Percentiles rank a stretch among this genome's conserved stretches.
Conservation (phyloP, 64 coral and sea anemone species). For the Montipora foliosa region DNA sequence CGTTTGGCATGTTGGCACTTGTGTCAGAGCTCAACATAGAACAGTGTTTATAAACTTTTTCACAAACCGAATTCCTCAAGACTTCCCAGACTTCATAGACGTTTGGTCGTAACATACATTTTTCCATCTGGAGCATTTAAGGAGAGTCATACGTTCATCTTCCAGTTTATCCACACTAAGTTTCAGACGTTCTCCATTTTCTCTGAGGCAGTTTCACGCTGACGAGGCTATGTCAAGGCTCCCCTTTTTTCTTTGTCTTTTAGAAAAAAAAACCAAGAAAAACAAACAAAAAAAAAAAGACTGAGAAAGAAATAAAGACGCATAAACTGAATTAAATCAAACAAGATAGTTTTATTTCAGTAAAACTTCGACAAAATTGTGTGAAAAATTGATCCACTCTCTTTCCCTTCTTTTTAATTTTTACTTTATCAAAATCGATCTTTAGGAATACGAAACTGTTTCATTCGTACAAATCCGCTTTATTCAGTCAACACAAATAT, state of each 20-base stretch:
- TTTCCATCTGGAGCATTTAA: not conserved
- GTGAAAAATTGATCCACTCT: no score
- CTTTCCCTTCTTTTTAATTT: no score
- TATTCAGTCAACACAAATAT: not conserved
- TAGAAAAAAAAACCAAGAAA: no score
- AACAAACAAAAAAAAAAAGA: no score
- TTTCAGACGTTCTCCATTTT: not conserved
- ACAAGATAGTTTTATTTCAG: not conserved
- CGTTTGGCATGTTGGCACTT: no score
- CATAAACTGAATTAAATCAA: not conserved
- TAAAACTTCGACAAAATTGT: no score
- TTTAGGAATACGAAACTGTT: not conserved
- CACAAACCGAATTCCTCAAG: not conserved
- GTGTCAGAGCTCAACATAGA: no score
- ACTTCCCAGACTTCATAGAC: not conserved
- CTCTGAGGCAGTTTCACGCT: not conserved
- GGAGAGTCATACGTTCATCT: not conserved
- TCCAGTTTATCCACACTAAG: no score
- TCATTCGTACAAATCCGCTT: not conserved
- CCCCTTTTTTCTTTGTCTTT: no score
- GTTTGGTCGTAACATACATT: not conserved
- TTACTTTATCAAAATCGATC: not conserved
- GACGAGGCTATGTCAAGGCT: not conserved
- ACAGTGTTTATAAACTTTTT: no score
- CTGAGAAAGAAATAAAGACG: not conserved